These are phyloP conservation scores for Allophyes oxyacanthae DNA, from an alignment of 2,888 invertebrate genomes.

Conservation along the genomic window DNA sequence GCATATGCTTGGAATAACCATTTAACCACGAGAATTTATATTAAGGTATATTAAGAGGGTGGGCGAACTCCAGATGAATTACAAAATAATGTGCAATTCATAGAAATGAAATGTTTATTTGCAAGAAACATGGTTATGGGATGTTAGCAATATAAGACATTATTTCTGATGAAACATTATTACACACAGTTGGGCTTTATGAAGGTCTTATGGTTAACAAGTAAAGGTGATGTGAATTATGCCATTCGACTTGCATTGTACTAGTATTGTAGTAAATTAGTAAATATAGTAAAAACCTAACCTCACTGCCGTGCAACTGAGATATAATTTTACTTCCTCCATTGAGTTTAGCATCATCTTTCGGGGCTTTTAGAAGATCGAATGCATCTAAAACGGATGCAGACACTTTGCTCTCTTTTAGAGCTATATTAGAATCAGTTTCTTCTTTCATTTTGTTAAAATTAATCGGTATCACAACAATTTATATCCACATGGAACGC, in stretches of 20 bases:
- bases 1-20: background rate
- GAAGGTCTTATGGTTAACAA: no score
- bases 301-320: slow-evolving; percentile 78
- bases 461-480: slow-evolving; percentile 44
- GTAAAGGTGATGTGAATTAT: no score
- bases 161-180: no score
- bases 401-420: slow-evolving; percentile 68
- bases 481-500: slow-evolving; percentile 64
- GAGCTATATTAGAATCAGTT: slow-evolving; percentile 55
- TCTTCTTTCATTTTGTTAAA: slow-evolving; percentile 75
- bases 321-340: slow-evolving; percentile 83
- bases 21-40: no score
- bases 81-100: no score
- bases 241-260: no score
- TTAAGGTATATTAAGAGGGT: no score
- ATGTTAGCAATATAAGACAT: no score
- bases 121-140: no score
- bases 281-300: slow-evolving; percentile 55
- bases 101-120: no score
- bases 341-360: slow-evolving; percentile 76
- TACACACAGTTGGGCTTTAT: no score
- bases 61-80: no score
- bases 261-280: background rate
- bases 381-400: slow-evolving; percentile 82
- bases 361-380: slow-evolving; percentile 75